Evolutionary conservation across 2,888 invertebrate genomes (phyloP), one percentile per base, ranked within the genome.

Genomic region (Carterocephalus palaemon): DNA sequence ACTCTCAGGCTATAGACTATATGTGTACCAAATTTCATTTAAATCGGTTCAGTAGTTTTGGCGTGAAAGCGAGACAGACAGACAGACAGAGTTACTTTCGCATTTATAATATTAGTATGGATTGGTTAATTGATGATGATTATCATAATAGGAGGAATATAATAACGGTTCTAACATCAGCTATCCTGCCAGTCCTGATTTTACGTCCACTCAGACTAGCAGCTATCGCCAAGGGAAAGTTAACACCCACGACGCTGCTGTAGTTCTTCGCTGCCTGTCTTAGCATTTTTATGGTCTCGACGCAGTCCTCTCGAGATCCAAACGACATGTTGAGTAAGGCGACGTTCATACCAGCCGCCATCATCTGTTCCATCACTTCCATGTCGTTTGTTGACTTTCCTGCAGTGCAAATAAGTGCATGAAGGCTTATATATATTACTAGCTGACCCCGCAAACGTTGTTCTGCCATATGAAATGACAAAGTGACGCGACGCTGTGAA

Each of bases 181-280:
- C 90, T 51, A 96, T 86, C 10, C 91, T 84, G 19, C 97, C 97
- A 12, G 95, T 97, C 58, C 95, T 89, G 53, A 98, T 96, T 76
- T 96, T 96, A 1, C 94, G 94, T 2, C 96, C 97, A 59, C 94
- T 92, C 0, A 97, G 91, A 57, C 94, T 94, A 20, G 95, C 81
- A 22, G 95, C 96, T 56, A 98, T 93, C 1, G 93, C 95, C n/a
- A 97, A 80, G 0, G 95, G 93, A 59, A 87, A 90, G 34, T 83
- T 84, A 46, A 90, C 88, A 0, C 90, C 91, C 49, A 89, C 77
- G 36, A 82, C 88, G 9, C 88, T 75, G 52, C 92, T 91, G 54
- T 91, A 90, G 57, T 89, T 90, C 37, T 89, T 84, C 2, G 67
- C 67, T 1, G 88, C 83, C 22, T 71, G 64, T 12, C 85, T 70